Percentiles rank a stretch among this genome's conserved stretches.
These are phyloP conservation scores for Montipora foliosa DNA, from an alignment of 64 coral and sea anemone genomes.

Conservation along the genomic window DNA sequence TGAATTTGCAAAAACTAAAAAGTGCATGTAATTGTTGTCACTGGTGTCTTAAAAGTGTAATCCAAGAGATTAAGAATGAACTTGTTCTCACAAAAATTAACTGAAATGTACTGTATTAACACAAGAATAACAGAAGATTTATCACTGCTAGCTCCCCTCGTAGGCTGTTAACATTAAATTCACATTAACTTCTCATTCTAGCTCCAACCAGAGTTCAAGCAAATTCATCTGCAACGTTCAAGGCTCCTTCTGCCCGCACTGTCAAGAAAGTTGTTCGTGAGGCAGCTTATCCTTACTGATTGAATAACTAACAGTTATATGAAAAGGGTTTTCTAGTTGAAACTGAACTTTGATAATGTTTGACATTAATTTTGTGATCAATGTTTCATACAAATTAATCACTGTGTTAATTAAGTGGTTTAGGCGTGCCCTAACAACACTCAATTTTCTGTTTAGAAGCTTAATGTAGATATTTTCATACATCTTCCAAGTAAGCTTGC, in stretches of 20 bases:
- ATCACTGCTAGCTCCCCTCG: neutral
- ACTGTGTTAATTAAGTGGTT: neutral
- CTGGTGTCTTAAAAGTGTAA: neutral
- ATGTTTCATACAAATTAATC: constrained; percentile 13
- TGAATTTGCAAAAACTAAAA: neutral
- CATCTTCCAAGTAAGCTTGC: neutral
- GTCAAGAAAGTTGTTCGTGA: constrained; percentile 81
- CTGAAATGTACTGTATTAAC: neutral
- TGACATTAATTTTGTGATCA: neutral
- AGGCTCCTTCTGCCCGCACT: constrained; percentile 59
- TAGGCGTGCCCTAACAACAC: neutral
- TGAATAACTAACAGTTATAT: neutral
- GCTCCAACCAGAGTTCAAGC: constrained; percentile 57
- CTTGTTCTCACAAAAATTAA: neutral
- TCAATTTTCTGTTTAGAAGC: neutral
- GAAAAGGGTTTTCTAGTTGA: neutral
- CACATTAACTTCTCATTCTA: constrained; percentile 76
- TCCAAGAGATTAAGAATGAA: neutral
- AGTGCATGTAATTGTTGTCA: neutral
- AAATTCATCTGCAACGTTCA: constrained; percentile 63
- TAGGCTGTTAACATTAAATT: constrained; percentile 43
- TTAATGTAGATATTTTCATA: constrained; percentile 39
- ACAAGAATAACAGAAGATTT: neutral
- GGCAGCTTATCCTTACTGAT: constrained; percentile 74
- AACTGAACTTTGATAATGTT: neutral